Conservation (phyloP, 2,797 vertebrate genomes). For the Oreochromis grahami region DNA sequence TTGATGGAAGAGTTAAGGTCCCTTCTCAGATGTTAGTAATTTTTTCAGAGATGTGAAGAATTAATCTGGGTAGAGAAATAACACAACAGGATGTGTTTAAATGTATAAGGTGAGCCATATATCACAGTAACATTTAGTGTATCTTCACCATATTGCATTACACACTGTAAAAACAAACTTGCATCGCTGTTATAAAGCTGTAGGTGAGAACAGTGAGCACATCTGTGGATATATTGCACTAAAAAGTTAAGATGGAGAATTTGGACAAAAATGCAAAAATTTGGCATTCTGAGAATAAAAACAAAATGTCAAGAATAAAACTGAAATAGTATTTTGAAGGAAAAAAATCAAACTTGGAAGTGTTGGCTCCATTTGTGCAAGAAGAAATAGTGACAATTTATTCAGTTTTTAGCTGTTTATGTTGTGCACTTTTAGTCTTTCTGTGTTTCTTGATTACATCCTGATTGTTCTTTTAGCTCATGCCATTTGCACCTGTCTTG, state of each 20-base stretch:
- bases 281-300: background rate
- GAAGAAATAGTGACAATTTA: background rate
- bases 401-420: background rate
- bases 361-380: background rate
- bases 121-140: background rate
- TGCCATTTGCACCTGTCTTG: background rate
- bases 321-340: background rate
- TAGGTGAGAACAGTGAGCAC: background rate
- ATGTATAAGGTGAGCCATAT: background rate
- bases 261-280: background rate
- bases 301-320: background rate
- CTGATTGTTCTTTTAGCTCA: background rate
- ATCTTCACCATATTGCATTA: background rate
- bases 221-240: background rate
- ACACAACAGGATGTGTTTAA: background rate
- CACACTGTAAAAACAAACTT: background rate
- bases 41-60: background rate
- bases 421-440: background rate
- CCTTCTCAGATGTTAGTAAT: background rate
- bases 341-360: background rate
- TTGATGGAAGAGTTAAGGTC: background rate
- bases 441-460: background rate
- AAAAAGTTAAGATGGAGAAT: background rate
- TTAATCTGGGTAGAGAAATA: background rate
- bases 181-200: background rate